A percentile compares a stretch with the other conserved stretches of the same genome.
Conservation (phyloP, 2,797 vertebrate species). For the Molossus alvarezi region DNA sequence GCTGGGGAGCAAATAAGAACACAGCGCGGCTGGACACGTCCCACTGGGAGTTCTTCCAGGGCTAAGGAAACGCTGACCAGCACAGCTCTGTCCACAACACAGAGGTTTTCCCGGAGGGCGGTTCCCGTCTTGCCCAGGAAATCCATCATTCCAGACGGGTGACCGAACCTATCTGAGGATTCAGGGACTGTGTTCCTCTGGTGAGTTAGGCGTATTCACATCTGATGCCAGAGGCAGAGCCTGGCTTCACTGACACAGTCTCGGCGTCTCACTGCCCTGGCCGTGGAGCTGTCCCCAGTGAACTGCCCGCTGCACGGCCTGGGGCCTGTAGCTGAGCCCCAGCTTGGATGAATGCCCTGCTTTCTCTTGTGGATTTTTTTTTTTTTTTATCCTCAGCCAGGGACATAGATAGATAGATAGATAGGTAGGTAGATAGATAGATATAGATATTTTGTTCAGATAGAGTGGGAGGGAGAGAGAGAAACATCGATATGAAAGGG, state of each 20-base stretch:
- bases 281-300: background rate
- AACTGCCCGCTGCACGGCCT: fast-evolving
- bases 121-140: background rate
- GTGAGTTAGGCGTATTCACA: background rate
- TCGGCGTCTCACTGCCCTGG: background rate
- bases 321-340: background rate
- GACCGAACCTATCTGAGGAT: background rate
- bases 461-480: too few species aligned
- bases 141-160: background rate
- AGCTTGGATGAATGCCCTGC: background rate
- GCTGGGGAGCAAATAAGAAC: background rate
- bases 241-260: background rate
- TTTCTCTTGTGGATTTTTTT: background rate
- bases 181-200: too few species aligned
- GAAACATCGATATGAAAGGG: too few species aligned
- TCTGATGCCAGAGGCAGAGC: background rate
- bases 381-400: too few species aligned
- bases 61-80: background rate
- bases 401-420: too few species aligned
- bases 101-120: background rate
- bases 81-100: background rate
- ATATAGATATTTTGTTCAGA: too few species aligned
- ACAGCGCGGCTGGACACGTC: background rate
- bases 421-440: too few species aligned
- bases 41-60: background rate